Percentiles rank a stretch among this genome's conserved stretches.
Conservation (phyloP, 23 tunicate species). For the Trididemnum miniatum region DNA sequence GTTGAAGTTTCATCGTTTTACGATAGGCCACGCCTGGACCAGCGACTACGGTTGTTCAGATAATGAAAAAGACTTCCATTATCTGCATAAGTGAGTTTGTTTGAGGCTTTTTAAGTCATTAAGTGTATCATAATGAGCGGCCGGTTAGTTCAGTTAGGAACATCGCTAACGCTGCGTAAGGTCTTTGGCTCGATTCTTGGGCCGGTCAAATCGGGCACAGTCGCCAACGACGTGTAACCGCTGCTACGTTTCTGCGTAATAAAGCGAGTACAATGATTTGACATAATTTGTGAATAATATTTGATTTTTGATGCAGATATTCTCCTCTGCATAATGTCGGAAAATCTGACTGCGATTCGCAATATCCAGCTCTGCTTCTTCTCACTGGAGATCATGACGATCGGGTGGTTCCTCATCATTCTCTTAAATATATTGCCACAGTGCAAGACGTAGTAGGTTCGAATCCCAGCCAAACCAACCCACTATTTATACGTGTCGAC, state of each 20-base stretch:
- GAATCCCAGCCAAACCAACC: constrained; percentile 45
- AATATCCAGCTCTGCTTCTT: constrained; percentile 50
- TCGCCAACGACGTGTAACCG: neutral
- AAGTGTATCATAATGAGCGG: too few species aligned
- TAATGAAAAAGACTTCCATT: constrained; percentile 63
- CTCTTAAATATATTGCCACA: constrained; percentile 86
- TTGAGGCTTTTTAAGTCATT: too few species aligned
- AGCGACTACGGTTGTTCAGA: constrained; percentile 95
- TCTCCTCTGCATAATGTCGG: constrained; percentile 87
- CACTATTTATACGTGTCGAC: constrained; percentile 84
- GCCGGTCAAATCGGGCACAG: too few species aligned
- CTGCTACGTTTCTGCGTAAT: neutral
- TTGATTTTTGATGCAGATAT: constrained; percentile 35
- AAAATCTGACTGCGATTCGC: neutral
- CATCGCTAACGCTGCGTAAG: too few species aligned
- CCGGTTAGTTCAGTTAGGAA: too few species aligned
- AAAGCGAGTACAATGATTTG: too few species aligned
- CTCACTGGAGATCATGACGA: constrained; percentile 96
- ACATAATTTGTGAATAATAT: too few species aligned
- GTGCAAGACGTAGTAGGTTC: constrained; percentile 78
- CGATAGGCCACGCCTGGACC: constrained; percentile 99
- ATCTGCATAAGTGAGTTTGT: constrained; percentile 57
- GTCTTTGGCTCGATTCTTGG: too few species aligned
- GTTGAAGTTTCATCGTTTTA: constrained; percentile 96
- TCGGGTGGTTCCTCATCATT: constrained; percentile 96